phyloP scores from a whole-genome alignment of 1,140 invertebrate genomes.

The Eueides isabella region DNA sequence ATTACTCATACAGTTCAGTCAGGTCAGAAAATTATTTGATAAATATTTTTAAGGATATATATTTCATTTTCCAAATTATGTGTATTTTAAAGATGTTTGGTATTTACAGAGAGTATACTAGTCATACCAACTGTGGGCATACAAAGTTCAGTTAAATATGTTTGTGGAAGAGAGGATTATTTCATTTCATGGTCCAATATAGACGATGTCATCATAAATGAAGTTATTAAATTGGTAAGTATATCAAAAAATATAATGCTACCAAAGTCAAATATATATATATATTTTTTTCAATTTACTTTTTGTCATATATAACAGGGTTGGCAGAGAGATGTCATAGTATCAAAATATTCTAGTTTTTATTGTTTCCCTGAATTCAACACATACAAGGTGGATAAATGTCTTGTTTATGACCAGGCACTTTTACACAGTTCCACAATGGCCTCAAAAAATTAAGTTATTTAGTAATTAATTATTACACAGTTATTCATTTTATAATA shows the following conservation, averaged over 20 bases:
- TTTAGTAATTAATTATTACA: no score
- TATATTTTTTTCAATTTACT: no score
- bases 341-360: not conserved
- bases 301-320: no score
- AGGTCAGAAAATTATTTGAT: conserved; percentile 48
- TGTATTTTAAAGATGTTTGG: conserved; percentile 4
- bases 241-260: not conserved
- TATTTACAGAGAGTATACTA: conserved; percentile 65
- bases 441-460: no score
- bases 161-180: conserved; percentile 62
- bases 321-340: not conserved
- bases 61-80: not conserved
- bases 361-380: no score
- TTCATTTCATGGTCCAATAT: conserved; percentile 70
- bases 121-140: conserved; percentile 73
- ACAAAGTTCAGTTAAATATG: conserved; percentile 71
- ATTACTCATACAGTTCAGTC: conserved; percentile 73
- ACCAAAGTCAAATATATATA: no score
- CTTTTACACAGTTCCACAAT: no score
- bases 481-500: no score
- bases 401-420: no score
- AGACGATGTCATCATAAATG: conserved; percentile 76
- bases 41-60: not conserved
- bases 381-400: no score
- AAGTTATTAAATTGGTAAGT: conserved; percentile 73